These are phyloP conservation scores for Kryptolebias marmoratus DNA, from an alignment of 2,113 vertebrate genomes.

Conservation along the genomic window DNA sequence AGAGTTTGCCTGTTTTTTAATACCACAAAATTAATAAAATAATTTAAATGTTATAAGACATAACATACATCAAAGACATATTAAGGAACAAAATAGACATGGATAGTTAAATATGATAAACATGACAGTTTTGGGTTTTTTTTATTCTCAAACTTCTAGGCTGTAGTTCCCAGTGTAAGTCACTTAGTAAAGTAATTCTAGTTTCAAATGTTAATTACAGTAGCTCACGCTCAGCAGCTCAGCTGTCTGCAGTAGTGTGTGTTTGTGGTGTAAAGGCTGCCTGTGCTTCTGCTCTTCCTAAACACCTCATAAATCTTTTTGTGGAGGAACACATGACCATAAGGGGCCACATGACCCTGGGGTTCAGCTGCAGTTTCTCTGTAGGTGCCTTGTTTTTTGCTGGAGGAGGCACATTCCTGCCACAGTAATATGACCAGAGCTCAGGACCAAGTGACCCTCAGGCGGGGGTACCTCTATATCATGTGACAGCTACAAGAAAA, in stretches of 20 bases:
- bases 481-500: slow-evolving; percentile 1
- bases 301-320: slow-evolving; percentile 58
- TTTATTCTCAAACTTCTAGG: too few relatives aligned
- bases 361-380: slow-evolving; percentile 24
- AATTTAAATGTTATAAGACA: too few relatives aligned
- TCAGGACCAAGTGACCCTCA: background rate
- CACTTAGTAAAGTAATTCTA: background rate
- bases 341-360: background rate
- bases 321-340: slow-evolving; percentile 58
- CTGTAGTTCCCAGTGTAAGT: too few relatives aligned
- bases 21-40: too few relatives aligned
- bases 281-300: slow-evolving; percentile 8
- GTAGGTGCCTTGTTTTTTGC: slow-evolving; percentile 38
- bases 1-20: too few relatives aligned
- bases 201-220: background rate
- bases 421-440: slow-evolving; percentile 22
- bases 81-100: too few relatives aligned
- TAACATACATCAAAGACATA: too few relatives aligned
- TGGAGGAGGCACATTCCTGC: slow-evolving; percentile 54
- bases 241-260: background rate
- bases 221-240: too few relatives aligned
- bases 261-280: background rate
- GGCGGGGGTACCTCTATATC: background rate
- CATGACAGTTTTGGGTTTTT: too few relatives aligned
- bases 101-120: too few relatives aligned